Evolutionary conservation across 92 coral and sea anemone genomes (phyloP).

Genomic region (Desmophyllum pertusum): DNA sequence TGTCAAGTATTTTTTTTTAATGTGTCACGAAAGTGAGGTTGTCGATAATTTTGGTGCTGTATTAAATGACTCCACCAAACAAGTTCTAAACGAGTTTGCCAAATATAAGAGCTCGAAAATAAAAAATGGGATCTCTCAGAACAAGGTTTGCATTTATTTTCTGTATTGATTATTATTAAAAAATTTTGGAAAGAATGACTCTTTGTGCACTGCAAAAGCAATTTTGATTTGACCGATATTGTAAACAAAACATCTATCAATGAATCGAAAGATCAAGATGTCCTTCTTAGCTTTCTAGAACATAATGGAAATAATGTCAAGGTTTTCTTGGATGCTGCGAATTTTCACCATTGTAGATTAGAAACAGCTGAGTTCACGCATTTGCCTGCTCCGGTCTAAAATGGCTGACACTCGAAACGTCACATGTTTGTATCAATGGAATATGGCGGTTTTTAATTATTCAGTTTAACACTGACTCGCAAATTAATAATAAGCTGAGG

Average conservation of each 20-base stretch:
- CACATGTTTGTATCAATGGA: too few relatives aligned
- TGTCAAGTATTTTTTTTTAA: too few relatives aligned
- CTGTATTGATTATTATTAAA: background rate
- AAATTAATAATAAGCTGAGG: too few relatives aligned
- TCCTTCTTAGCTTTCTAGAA: background rate
- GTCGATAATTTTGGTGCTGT: background rate
- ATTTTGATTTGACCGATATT: constrained; percentile 12
- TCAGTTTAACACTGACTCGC: background rate
- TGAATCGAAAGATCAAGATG: background rate
- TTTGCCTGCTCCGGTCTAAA: too few relatives aligned
- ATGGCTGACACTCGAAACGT: background rate
- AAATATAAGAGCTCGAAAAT: background rate
- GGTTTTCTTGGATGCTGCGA: too few relatives aligned
- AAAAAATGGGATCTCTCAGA: background rate
- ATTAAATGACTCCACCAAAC: background rate
- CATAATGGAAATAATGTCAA: constrained; percentile 13
- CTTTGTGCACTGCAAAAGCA: constrained; percentile 1
- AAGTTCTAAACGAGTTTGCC: background rate
- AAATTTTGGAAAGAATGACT: background rate
- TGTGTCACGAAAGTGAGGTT: background rate
- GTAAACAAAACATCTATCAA: background rate
- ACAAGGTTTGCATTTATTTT: background rate
- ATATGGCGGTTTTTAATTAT: background rate
- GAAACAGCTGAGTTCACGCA: background rate
- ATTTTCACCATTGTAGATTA: background rate